Evolutionary conservation across 2,888 invertebrate species (phyloP).

Genomic region (Oegoconia quadripuncta): DNA sequence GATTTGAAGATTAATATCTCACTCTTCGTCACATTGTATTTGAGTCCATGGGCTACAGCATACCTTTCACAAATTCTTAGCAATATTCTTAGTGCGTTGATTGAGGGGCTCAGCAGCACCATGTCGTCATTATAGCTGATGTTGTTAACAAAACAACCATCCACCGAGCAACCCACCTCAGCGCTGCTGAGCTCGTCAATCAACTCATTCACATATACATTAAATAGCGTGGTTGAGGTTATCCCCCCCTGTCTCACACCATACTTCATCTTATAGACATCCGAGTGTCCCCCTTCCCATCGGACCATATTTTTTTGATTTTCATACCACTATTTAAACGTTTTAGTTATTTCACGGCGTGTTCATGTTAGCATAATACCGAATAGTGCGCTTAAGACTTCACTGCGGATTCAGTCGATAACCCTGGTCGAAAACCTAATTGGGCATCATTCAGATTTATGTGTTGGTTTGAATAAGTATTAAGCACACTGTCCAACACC

Average conservation of each 20-base stretch:
- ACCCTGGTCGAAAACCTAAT: conserved; percentile 7
- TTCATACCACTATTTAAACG: conserved; percentile 3
- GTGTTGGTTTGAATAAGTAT: too few species aligned
- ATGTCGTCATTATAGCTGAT: too few species aligned
- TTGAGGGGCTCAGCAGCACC: conserved; percentile 8
- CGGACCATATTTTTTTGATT: background rate
- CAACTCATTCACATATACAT: conserved; percentile 12
- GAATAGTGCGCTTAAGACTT: too few species aligned
- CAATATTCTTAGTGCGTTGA: conserved; percentile 7
- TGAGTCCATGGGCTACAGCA: conserved; percentile 4
- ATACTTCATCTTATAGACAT: conserved; percentile 2
- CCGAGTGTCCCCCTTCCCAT: background rate
- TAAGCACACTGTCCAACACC: conserved; percentile 9
- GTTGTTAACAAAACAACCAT: too few species aligned
- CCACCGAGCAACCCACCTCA: too few species aligned
- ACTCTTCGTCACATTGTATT: conserved; percentile 6
- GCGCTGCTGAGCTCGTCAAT: conserved; percentile 17
- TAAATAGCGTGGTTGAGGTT: conserved; percentile 14
- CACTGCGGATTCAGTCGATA: conserved; percentile 15
- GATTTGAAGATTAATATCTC: conserved; percentile 6
- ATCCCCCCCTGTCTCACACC: conserved; percentile 11
- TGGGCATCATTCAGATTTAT: conserved; percentile 4
- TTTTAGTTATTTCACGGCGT: background rate
- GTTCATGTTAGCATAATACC: conserved; percentile 2
- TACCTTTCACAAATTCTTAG: conserved; percentile 7